Conservation (phyloP, 2,797 vertebrate species). For the Erethizon dorsatum region DNA sequence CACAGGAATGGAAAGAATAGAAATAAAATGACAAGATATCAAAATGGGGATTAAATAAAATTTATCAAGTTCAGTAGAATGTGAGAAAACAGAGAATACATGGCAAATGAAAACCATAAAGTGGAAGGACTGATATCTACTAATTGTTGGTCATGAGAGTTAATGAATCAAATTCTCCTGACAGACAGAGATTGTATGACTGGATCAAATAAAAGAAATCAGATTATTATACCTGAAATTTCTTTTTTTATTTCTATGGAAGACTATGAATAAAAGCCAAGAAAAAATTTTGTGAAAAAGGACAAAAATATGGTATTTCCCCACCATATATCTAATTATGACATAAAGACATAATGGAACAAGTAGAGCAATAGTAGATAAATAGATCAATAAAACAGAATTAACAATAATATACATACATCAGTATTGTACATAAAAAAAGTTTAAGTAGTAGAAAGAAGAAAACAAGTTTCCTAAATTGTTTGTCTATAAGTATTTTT, state of each 20-base stretch:
- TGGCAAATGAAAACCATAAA: not conserved
- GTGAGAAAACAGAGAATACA: not conserved
- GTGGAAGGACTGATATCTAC: not conserved
- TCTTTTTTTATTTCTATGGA: constrained; percentile 16
- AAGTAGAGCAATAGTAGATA: not conserved
- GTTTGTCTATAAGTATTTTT: not conserved
- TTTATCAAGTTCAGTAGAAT: not conserved
- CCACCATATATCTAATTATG: not conserved
- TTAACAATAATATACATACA: not conserved
- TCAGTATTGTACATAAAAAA: not conserved
- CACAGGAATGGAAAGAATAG: not conserved
- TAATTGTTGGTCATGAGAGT: not conserved
- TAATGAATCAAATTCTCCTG: not conserved
- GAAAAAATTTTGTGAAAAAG: not conserved
- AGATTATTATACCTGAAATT: not conserved
- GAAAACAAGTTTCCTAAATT: not conserved
- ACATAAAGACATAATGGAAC: constrained; percentile 5
- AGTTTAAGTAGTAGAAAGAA: not conserved
- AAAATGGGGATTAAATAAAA: not conserved
- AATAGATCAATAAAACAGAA: not conserved
- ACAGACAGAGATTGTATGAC: not conserved
- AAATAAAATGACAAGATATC: not conserved
- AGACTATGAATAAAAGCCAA: not conserved
- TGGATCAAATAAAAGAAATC: not conserved
- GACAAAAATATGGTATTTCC: not conserved